A percentile compares a stretch with the other conserved stretches of the same genome.
Conservation (phyloP, 2,113 vertebrate genomes). For the Rattus rattus region DNA sequence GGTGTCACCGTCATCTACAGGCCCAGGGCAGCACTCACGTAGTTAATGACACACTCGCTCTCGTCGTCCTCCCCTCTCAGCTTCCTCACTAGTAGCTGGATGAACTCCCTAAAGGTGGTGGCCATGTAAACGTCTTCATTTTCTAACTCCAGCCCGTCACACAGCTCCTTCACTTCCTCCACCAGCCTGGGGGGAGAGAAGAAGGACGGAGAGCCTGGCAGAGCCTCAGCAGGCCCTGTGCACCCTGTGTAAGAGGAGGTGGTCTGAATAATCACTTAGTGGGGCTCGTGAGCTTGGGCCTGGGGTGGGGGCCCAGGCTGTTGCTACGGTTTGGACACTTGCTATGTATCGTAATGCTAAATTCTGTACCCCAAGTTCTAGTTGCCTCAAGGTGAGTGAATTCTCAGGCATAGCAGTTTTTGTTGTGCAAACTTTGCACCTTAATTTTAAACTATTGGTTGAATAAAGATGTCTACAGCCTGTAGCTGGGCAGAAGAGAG, state of each 20-base stretch:
- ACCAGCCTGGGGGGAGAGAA: background rate
- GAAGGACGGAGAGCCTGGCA: background rate
- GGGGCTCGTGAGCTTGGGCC: background rate
- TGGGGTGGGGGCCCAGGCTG: background rate
- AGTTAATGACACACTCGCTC: slow-evolving; percentile 87
- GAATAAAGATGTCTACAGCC: no score
- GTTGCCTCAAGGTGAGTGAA: no score
- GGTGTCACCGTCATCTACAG: background rate
- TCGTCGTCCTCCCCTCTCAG: slow-evolving; percentile 89
- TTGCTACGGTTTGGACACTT: no score
- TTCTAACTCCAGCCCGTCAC: slow-evolving; percentile 88
- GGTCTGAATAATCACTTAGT: background rate
- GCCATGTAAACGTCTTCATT: slow-evolving; percentile 95
- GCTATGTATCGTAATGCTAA: no score
- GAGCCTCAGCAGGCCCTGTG: background rate
- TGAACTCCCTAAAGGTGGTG: slow-evolving; percentile 91
- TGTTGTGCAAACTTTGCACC: no score
- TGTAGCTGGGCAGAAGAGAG: no score
- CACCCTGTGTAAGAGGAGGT: background rate
- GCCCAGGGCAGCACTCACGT: slow-evolving; percentile 80
- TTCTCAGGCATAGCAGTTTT: no score
- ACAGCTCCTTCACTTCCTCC: slow-evolving; percentile 72
- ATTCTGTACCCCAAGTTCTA: no score
- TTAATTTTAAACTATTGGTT: no score
- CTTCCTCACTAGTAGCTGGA: slow-evolving; percentile 91